phyloP scores from a whole-genome alignment of 2,888 invertebrate species.

The Hermaeophaga mercurialis region DNA sequence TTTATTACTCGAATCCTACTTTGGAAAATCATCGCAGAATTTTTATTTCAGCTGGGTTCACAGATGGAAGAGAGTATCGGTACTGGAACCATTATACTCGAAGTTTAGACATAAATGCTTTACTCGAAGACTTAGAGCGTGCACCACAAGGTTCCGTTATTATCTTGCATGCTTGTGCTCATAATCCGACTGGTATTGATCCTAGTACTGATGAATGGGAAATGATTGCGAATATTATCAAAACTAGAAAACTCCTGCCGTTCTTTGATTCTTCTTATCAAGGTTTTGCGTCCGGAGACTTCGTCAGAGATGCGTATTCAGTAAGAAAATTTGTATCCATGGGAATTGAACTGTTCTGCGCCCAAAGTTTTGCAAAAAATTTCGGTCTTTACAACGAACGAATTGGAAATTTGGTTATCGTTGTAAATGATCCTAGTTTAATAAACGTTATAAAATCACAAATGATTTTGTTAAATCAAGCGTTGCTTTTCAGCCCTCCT shows the following conservation, averaged over 20 bases:
- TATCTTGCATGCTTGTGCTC: slow-evolving; percentile 93
- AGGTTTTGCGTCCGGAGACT: slow-evolving; percentile 94
- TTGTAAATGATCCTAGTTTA: slow-evolving; percentile 67
- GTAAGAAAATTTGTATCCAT: slow-evolving; percentile 85
- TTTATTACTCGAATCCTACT: slow-evolving; percentile 90
- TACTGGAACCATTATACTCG: slow-evolving; percentile 16
- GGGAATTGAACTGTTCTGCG: slow-evolving; percentile 89
- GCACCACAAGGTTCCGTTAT: slow-evolving; percentile 86
- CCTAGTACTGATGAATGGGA: slow-evolving; percentile 92
- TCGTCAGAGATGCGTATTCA: slow-evolving; percentile 89
- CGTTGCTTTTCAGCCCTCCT: slow-evolving; percentile 68
- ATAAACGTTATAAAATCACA: slow-evolving; percentile 80
- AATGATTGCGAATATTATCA: slow-evolving; percentile 81
- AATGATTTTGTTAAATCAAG: slow-evolving; percentile 82
- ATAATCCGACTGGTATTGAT: slow-evolving; percentile 98
- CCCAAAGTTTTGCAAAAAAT: slow-evolving; percentile 98
- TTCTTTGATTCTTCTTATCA: slow-evolving; percentile 94
- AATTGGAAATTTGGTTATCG: slow-evolving; percentile 86
- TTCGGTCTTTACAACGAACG: slow-evolving; percentile 99
- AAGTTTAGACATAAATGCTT: slow-evolving; percentile 75
- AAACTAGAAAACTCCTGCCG: slow-evolving; percentile 82
- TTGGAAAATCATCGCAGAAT: slow-evolving; percentile 98
- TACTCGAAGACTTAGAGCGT: slow-evolving; percentile 74
- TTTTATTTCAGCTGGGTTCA: slow-evolving; percentile 69
- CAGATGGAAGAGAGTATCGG: slow-evolving; percentile 17